A percentile compares a stretch with the other conserved stretches of the same genome.
Evolutionary conservation across 2,113 vertebrate genomes (phyloP).

Genomic region (Rhadina sibilatrix): DNA sequence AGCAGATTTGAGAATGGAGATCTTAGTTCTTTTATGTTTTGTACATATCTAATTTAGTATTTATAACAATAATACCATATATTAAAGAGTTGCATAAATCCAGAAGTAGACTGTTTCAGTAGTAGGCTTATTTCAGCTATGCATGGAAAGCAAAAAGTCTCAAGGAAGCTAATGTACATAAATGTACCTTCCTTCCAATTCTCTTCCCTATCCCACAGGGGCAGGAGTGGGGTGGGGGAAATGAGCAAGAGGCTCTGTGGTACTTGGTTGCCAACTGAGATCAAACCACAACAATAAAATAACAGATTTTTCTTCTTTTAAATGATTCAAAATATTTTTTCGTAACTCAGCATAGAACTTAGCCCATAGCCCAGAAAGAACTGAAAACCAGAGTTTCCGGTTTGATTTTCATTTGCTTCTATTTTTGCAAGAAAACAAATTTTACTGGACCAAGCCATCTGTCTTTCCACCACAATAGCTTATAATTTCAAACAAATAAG

Average conservation of each 20-base stretch:
- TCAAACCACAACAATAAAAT: neutral
- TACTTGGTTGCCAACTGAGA: neutral
- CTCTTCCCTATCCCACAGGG: neutral
- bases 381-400: neutral
- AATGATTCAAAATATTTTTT: neutral
- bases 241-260: neutral
- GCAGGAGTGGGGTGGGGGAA: accelerated
- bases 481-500: neutral
- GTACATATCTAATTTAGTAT: neutral
- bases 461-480: neutral
- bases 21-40: neutral
- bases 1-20: neutral
- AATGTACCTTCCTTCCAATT: neutral
- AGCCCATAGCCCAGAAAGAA: neutral
- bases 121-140: neutral
- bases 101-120: neutral
- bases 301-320: neutral
- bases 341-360: neutral
- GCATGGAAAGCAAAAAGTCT: neutral
- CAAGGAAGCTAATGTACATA: neutral
- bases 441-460: neutral
- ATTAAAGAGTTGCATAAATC: neutral
- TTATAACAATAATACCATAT: neutral
- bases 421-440: neutral
- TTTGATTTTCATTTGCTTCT: neutral